phyloP scores from a whole-genome alignment of 2,797 vertebrate species.

The Microcaecilia unicolor region DNA sequence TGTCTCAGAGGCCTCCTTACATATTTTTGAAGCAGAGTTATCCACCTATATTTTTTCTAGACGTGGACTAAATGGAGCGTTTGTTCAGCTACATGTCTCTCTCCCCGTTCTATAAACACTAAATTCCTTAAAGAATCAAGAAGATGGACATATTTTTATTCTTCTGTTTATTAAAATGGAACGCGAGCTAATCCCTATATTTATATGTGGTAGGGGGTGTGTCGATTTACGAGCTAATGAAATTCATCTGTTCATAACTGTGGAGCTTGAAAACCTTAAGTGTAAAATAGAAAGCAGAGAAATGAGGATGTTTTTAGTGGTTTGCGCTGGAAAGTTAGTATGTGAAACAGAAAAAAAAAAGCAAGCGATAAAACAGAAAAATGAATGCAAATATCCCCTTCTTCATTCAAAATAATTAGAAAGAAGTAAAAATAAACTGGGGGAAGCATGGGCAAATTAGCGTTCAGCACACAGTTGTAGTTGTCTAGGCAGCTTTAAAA shows the following conservation, averaged over 20 bases:
- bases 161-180: too few relatives aligned
- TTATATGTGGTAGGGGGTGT: conserved; percentile 31
- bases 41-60: too few relatives aligned
- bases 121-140: too few relatives aligned
- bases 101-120: too few relatives aligned
- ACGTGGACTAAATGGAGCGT: too few relatives aligned
- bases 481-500: conserved; percentile 17
- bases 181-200: conserved; percentile 28
- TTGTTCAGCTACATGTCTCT: too few relatives aligned
- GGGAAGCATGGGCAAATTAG: conserved; percentile 29
- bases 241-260: conserved; percentile 37
- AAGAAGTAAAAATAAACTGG: conserved; percentile 46
- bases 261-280: conserved; percentile 15
- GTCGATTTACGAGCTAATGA: conserved; percentile 37
- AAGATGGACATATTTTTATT: too few relatives aligned
- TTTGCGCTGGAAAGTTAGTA: conserved; percentile 8
- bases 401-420: conserved; percentile 49
- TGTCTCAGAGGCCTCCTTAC: too few relatives aligned
- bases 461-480: conserved; percentile 31
- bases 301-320: conserved; percentile 14
- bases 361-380: too few relatives aligned
- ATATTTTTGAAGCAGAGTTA: too few relatives aligned
- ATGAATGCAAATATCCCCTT: conserved; percentile 30
- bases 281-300: conserved; percentile 9
- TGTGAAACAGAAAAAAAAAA: conserved; percentile 12